Conservation (phyloP, 2,113 vertebrate species). For the Passer montanus region DNA sequence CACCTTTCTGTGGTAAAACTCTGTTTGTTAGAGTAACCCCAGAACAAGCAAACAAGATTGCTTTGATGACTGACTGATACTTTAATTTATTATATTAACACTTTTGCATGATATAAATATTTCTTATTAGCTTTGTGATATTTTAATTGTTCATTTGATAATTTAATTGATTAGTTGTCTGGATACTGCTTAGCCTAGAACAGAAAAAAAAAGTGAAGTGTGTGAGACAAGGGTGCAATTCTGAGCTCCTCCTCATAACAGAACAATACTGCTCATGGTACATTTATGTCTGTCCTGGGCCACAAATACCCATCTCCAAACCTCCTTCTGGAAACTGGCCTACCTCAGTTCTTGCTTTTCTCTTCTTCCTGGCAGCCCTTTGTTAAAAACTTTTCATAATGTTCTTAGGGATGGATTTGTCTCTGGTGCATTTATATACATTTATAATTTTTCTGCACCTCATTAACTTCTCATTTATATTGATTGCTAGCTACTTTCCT, state of each 20-base stretch:
- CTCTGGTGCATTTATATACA: not conserved
- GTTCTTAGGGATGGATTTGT: not conserved
- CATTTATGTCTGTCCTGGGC: not conserved
- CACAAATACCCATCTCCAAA: not conserved
- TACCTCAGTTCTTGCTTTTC: not conserved
- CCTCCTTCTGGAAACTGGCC: not conserved
- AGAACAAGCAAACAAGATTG: not conserved
- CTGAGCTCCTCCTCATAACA: not conserved
- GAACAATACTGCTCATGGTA: not conserved
- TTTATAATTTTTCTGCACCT: slow-evolving; percentile 42
- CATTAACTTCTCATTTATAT: slow-evolving; percentile 63
- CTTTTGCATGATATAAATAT: not conserved
- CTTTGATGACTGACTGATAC: not conserved
- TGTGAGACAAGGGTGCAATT: not conserved
- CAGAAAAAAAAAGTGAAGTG: not conserved
- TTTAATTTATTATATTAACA: not conserved
- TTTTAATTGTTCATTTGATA: not conserved
- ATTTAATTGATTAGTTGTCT: not conserved
- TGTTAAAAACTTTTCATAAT: not conserved
- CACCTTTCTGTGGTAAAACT: not conserved
- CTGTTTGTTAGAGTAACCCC: not conserved
- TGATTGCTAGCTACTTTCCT: slow-evolving; percentile 38
- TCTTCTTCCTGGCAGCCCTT: not conserved
- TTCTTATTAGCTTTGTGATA: not conserved
- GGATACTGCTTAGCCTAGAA: not conserved